These are phyloP conservation scores for Oncorhynchus gorbuscha DNA, from an alignment of 2,113 vertebrate genomes.

Conservation along the genomic window DNA sequence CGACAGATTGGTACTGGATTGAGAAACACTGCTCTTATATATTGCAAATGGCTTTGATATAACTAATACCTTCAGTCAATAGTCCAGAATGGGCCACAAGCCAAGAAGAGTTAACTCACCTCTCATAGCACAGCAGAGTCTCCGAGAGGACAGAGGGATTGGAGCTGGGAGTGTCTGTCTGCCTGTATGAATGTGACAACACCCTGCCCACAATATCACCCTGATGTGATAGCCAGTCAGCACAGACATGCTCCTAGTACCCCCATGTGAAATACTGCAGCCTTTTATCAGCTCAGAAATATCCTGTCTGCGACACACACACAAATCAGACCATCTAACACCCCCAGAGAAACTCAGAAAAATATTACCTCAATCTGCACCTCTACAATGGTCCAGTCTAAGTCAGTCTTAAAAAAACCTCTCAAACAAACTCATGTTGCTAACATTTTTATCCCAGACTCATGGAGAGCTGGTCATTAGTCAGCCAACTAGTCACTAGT, in stretches of 20 bases:
- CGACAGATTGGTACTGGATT: no score
- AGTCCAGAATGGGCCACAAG: background rate
- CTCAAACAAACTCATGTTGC: no score
- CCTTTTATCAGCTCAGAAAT: constrained; percentile 37
- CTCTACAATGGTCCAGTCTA: no score
- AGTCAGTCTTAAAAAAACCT: no score
- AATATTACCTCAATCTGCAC: no score
- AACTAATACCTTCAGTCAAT: no score
- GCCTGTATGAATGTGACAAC: constrained; percentile 1
- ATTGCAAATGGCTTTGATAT: no score
- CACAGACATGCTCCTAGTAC: constrained; percentile 24
- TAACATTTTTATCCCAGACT: no score
- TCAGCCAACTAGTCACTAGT: no score
- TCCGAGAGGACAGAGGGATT: background rate
- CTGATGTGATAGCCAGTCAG: constrained; percentile 19
- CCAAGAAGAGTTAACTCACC: constrained; percentile 8
- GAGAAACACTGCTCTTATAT: no score
- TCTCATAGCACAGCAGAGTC: background rate
- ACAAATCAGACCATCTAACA: background rate
- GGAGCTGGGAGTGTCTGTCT: background rate
- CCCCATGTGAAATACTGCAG: constrained; percentile 51
- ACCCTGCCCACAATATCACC: constrained; percentile 12
- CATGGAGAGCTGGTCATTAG: no score
- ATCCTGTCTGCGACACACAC: constrained; percentile 22
- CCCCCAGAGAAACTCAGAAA: background rate